phyloP scores from a whole-genome alignment of 2,888 invertebrate species.

The Trissolcus brochymenae region DNA sequence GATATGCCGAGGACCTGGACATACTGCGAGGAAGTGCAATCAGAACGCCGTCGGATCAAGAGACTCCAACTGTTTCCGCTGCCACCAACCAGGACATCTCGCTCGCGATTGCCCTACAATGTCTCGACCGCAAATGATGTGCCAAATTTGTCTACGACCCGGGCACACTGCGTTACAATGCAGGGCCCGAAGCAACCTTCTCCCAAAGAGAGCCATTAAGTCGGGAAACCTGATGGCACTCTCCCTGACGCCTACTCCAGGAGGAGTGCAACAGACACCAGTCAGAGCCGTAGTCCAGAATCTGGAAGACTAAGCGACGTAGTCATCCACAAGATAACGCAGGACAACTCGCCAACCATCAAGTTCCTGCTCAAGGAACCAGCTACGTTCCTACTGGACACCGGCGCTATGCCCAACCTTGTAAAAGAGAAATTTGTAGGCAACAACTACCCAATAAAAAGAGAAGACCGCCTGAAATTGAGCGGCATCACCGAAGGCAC shows the following conservation, averaged over 20 bases:
- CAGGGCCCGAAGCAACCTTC: too few species aligned
- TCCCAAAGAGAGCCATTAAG: too few species aligned
- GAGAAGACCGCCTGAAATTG: background rate
- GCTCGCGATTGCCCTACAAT: too few species aligned
- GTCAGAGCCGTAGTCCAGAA: background rate
- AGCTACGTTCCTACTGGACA: background rate
- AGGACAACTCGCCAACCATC: background rate
- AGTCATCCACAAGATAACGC: background rate
- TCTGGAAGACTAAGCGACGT: background rate
- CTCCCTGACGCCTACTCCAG: too few species aligned
- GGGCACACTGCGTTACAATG: too few species aligned
- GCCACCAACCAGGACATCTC: too few species aligned
- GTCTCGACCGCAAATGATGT: too few species aligned
- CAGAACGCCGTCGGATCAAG: background rate
- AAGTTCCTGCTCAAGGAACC: background rate
- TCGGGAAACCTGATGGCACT: too few species aligned
- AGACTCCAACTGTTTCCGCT: background rate
- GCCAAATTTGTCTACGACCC: too few species aligned
- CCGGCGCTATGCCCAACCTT: background rate
- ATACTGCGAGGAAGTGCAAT: background rate
- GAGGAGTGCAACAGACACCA: too few species aligned
- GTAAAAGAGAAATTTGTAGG: background rate
- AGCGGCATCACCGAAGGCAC: slow-evolving; percentile 11
- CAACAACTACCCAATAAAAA: background rate
- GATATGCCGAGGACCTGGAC: background rate